phyloP scores from a whole-genome alignment of 2,797 vertebrate species.

The Smutsia gigantea region DNA sequence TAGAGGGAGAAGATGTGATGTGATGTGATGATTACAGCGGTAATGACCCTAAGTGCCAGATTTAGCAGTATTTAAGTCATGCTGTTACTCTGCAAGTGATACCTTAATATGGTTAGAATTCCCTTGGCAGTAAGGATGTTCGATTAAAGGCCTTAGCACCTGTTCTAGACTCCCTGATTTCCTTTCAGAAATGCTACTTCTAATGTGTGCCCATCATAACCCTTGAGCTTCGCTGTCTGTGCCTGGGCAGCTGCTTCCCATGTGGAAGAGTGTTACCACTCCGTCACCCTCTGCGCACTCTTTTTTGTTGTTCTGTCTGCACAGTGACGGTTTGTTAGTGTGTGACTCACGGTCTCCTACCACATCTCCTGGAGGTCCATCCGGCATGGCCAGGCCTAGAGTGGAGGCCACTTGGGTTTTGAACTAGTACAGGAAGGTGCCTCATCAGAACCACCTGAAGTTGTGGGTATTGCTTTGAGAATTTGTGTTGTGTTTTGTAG shows the following conservation, averaged over 20 bases:
- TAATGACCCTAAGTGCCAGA: conserved; percentile 1
- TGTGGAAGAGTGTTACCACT: not conserved
- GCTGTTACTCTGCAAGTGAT: conserved; percentile 69
- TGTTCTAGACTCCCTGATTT: conserved; percentile 47
- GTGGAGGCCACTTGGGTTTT: not conserved
- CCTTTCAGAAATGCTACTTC: conserved; percentile 53
- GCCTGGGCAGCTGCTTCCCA: not conserved
- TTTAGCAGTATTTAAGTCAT: conserved; percentile 64
- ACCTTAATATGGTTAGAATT: conserved; percentile 60
- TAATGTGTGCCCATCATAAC: conserved; percentile 20
- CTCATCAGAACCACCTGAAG: not conserved
- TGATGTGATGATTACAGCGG: not conserved
- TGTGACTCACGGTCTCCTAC: not conserved
- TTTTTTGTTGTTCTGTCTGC: not conserved
- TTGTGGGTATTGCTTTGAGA: not conserved
- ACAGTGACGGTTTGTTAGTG: not conserved
- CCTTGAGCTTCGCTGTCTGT: not conserved
- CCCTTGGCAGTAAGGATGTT: conserved; percentile 34
- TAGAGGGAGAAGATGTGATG: not conserved
- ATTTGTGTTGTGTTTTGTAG: not conserved
- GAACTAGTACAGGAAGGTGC: not conserved
- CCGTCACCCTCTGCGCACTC: not conserved
- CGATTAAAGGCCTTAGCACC: conserved; percentile 56
- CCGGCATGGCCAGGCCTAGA: not conserved
- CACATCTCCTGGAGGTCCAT: not conserved